Conservation (phyloP, 2,888 invertebrate genomes). For the Xylocampa areola region DNA sequence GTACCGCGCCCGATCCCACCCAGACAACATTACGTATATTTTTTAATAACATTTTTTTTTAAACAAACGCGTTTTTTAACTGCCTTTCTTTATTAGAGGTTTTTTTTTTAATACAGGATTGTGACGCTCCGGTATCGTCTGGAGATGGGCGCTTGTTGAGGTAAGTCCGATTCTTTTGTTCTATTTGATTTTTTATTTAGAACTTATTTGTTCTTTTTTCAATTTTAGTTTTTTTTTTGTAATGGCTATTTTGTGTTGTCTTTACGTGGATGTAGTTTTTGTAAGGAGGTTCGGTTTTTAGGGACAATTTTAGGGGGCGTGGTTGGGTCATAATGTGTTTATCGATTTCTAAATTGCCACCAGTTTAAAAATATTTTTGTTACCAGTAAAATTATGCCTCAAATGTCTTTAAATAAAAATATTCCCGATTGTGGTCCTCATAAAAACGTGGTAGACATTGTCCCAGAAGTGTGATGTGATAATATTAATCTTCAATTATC, state of each 20-base stretch:
- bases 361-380: no score
- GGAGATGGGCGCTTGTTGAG: slow-evolving; percentile 78
- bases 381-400: neutral
- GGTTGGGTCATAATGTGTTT: slow-evolving; percentile 1
- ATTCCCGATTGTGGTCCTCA: no score
- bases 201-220: neutral
- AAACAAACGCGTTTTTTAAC: slow-evolving; percentile 41
- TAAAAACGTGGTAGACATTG: neutral
- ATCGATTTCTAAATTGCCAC: no score
- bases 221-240: neutral
- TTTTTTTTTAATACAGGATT: slow-evolving; percentile 48
- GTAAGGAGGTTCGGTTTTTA: neutral
- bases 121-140: slow-evolving; percentile 65
- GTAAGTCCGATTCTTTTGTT: slow-evolving; percentile 62
- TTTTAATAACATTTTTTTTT: slow-evolving; percentile 53
- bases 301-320: slow-evolving; percentile 8
- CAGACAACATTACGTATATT: slow-evolving; percentile 44
- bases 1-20: slow-evolving; percentile 69
- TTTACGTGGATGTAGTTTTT: neutral
- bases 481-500: neutral
- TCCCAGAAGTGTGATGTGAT: neutral
- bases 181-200: slow-evolving; percentile 6
- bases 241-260: neutral
- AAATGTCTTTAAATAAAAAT: neutral
- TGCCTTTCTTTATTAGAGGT: slow-evolving; percentile 38